Percentiles rank a stretch among this genome's conserved stretches.
Evolutionary conservation across 2,113 vertebrate species (phyloP).

Genomic region (Hippolais icterina): DNA sequence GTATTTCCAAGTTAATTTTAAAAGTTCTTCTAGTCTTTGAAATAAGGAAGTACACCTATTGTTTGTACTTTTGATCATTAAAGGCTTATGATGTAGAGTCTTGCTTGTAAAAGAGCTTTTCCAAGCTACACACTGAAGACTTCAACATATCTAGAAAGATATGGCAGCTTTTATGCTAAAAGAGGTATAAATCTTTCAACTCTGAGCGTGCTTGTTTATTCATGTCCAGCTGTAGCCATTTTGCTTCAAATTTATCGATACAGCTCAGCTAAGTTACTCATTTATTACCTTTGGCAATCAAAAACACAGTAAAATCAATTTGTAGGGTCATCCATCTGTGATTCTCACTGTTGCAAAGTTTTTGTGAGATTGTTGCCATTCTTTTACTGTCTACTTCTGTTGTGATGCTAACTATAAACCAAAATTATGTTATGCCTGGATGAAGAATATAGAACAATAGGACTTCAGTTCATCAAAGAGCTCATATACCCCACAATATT

Average conservation of each 20-base stretch:
- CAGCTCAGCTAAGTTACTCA: background rate
- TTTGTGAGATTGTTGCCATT: background rate
- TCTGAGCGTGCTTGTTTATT: constrained; percentile 9
- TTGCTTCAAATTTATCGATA: constrained; percentile 3
- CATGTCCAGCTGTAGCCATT: background rate
- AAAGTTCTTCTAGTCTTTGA: background rate
- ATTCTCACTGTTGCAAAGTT: background rate
- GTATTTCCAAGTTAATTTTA: constrained; percentile 4
- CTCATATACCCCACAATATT: background rate
- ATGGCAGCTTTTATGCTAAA: background rate
- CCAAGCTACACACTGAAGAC: background rate
- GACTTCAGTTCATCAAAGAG: background rate
- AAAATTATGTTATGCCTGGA: background rate
- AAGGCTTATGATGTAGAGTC: background rate
- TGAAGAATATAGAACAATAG: background rate
- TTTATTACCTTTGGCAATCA: constrained; percentile 42
- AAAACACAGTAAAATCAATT: constrained; percentile 36
- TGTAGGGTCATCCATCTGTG: background rate
- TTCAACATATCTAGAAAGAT: background rate
- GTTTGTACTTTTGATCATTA: background rate
- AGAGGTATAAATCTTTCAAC: background rate
- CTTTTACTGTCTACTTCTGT: background rate
- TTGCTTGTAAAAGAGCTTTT: background rate
- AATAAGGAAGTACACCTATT: background rate
- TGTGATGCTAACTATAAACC: background rate